Percentiles rank a stretch among this genome's conserved stretches.
phyloP scores from a whole-genome alignment of 2,113 vertebrate genomes.

The Apodemus speciosus region DNA sequence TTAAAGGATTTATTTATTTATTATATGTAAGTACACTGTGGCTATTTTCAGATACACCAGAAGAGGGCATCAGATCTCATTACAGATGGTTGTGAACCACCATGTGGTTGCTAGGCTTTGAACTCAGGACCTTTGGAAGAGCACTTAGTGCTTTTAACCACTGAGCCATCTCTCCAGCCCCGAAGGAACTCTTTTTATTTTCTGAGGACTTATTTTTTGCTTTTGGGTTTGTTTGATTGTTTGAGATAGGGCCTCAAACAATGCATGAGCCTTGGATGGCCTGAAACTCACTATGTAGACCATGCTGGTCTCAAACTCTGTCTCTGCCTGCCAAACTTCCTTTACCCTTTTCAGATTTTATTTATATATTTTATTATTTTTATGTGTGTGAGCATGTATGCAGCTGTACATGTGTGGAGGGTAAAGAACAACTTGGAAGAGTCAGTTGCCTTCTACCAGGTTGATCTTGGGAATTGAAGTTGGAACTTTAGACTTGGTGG shows the following conservation, averaged over 20 bases:
- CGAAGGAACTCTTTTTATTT: slow-evolving; percentile 11
- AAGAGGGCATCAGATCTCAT: too few relatives aligned
- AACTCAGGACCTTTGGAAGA: too few relatives aligned
- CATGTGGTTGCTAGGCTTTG: too few relatives aligned
- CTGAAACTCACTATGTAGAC: not conserved
- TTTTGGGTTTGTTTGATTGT: not conserved
- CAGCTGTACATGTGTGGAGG: not conserved
- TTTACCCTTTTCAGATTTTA: not conserved
- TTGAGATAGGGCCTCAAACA: not conserved
- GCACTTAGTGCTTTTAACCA: too few relatives aligned
- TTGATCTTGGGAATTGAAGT: not conserved
- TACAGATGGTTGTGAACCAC: too few relatives aligned
- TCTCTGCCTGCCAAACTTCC: not conserved
- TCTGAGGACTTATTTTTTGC: not conserved
- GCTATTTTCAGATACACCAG: too few relatives aligned
- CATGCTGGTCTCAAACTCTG: not conserved
- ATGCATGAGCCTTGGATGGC: not conserved
- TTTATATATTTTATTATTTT: not conserved
- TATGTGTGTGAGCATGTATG: not conserved
- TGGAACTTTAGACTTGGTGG: not conserved
- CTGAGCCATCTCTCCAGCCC: not conserved
- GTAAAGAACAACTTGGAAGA: not conserved
- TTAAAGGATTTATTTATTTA: too few relatives aligned
- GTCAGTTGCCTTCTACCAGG: not conserved
- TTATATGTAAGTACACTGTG: too few relatives aligned